These are phyloP conservation scores for Alouatta palliata DNA, from an alignment of 2,113 vertebrate genomes.

Conservation along the genomic window DNA sequence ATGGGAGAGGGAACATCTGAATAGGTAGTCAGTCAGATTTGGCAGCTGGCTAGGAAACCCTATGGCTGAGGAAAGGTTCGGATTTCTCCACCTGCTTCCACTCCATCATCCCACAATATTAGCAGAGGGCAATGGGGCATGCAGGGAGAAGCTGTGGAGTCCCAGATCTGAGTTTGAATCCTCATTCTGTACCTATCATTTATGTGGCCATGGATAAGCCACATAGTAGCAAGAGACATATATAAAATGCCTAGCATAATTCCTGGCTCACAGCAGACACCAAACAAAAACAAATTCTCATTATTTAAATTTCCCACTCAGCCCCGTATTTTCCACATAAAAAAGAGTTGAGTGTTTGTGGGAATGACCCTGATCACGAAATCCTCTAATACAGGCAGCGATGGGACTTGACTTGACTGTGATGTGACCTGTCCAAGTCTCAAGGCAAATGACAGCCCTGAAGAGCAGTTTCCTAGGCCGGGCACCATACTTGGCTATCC, in stretches of 20 bases:
- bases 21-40: not conserved
- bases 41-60: not conserved
- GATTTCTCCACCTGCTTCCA: not conserved
- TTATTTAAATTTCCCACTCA: not conserved
- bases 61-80: not conserved
- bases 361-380: not conserved
- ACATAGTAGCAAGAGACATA: not conserved
- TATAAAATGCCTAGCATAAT: not conserved
- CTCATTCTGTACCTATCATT: not conserved
- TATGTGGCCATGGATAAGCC: not conserved
- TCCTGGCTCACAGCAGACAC: not conserved
- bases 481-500: rapidly evolving
- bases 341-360: not conserved
- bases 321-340: not conserved
- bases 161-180: not conserved
- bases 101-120: not conserved
- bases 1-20: not conserved
- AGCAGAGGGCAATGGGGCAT: not conserved
- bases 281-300: not conserved
- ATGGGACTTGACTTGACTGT: not conserved
- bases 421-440: not conserved
- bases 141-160: not conserved
- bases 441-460: not conserved
- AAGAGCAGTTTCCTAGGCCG: not conserved
- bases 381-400: not conserved